Evolutionary conservation across 1,140 invertebrate species (phyloP).

Genomic region (Myzus persicae): DNA sequence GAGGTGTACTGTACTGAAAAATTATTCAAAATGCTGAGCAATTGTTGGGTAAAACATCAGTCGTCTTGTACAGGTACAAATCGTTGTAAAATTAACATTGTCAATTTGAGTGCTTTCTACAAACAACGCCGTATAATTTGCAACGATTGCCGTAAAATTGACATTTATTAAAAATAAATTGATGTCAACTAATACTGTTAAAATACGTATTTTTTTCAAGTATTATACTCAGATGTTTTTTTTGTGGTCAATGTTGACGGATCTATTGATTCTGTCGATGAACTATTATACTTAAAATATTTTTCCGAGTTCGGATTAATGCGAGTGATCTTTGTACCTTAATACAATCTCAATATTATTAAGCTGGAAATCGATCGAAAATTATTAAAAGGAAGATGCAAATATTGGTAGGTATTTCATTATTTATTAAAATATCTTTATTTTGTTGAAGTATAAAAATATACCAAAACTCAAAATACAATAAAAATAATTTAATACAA

Average conservation of each 20-base stretch:
- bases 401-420: no score
- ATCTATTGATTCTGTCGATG: background rate
- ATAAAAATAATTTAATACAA: no score
- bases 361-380: background rate
- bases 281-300: background rate
- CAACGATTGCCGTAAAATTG: background rate
- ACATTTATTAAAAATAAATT: background rate
- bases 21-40: background rate
- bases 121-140: background rate
- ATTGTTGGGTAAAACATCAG: background rate
- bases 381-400: no score
- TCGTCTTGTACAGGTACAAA: background rate
- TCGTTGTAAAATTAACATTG: background rate
- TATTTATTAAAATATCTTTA: no score
- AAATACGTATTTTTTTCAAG: background rate
- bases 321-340: background rate
- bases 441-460: no score
- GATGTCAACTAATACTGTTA: background rate
- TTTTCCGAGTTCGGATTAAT: background rate
- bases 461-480: no score
- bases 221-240: rapidly evolving
- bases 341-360: background rate
- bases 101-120: background rate
- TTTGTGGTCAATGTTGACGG: background rate
- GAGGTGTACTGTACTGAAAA: background rate